Evolutionary conservation across 2,888 invertebrate species (phyloP), one percentile per base, ranked within the genome.

Genomic region (Aleiodes testaceus): DNA sequence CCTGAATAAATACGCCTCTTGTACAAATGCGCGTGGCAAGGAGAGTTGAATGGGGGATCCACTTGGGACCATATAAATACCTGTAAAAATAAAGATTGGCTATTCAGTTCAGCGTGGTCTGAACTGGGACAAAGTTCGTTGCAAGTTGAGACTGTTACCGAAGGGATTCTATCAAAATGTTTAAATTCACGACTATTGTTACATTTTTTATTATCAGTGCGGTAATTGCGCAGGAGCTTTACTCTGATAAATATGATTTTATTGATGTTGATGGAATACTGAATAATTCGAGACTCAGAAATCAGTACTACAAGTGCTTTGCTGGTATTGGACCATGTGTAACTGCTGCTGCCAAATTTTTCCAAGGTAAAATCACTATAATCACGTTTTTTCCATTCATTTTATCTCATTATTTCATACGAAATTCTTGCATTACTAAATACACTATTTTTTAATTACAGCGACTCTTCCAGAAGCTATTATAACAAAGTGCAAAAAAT

Each of bases 261-360:
- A 67, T 83, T 49, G 75, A 83, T 72, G 80, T 81, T 26, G 82
- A 82, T 20, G 73, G 66, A 1, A 81, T 82, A 73, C 70, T 84
- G 20, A 53, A 69, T 4, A 79, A 80, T 70, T 70, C 75, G 9
- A 74, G 75, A 20, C 72, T 80, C 44, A 79, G 83, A 1, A 70
- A 77, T 36, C 73, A 75, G 14, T 82, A 84, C 65, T 81, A 82
- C 66, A 73, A 75, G 16, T 84, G 83, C 65, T 76, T 83, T 50
- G 59, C 77, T 14, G 81, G 78, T 12, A 75, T 74, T n/a, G 75
- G 67, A 59, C 77, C 77, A 1, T 80, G 80, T 64, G 2, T 75
- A 0, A 77, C 79, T 1, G 70, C 77, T 5, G 80, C 78, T 47
- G 73, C 79, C 0, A 78, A 77, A 73, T 78, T 79, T 26, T 78